phyloP scores from a whole-genome alignment of 2,888 invertebrate species.

The Drosophila cognata region DNA sequence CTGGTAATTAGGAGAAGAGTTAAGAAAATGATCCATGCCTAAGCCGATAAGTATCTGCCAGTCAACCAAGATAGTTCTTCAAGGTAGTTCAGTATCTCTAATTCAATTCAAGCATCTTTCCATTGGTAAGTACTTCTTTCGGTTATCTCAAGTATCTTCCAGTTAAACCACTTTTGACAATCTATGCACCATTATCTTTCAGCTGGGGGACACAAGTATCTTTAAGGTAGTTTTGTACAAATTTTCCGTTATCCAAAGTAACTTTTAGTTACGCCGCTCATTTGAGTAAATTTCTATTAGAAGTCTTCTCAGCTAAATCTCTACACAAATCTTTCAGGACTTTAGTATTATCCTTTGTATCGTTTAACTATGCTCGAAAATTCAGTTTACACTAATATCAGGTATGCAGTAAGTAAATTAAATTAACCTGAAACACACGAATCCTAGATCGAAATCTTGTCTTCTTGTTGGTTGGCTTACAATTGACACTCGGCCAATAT shows the following conservation, averaged over 20 bases:
- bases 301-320: background rate
- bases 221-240: background rate
- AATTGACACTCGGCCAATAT: background rate
- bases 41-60: background rate
- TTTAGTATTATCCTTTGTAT: background rate
- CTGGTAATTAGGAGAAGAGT: background rate
- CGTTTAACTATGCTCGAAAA: background rate
- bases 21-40: background rate
- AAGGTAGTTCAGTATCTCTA: background rate
- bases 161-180: background rate
- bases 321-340: background rate
- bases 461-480: background rate
- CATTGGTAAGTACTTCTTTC: background rate
- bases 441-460: slow-evolving; percentile 1
- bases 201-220: background rate
- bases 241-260: background rate
- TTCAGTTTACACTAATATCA: background rate
- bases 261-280: background rate
- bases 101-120: background rate
- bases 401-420: background rate
- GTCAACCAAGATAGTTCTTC: background rate
- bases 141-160: background rate
- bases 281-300: background rate
- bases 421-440: background rate
- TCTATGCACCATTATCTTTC: background rate